Percentiles rank a stretch among this genome's conserved stretches.
Evolutionary conservation across 2,113 vertebrate species (phyloP).

Genomic region (Scophthalmus maximus): DNA sequence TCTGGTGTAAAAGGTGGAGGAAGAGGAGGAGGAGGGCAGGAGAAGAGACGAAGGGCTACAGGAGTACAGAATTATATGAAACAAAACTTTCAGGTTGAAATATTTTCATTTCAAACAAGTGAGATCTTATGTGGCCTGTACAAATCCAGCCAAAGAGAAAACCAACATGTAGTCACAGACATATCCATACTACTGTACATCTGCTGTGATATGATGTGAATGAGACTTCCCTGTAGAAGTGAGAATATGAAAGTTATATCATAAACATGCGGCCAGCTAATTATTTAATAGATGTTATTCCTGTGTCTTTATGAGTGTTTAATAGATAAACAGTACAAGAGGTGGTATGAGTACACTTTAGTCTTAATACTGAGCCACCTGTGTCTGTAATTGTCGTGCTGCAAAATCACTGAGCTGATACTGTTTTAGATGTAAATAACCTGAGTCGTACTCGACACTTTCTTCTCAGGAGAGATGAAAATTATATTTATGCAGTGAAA

Average conservation of each 20-base stretch:
- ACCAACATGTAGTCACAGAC: constrained; percentile 6
- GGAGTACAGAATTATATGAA: neutral
- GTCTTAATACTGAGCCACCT: neutral
- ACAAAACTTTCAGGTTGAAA: neutral
- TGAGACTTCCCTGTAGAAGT: constrained; percentile 6
- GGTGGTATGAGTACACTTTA: neutral
- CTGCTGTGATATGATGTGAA: neutral
- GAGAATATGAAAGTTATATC: constrained; percentile 16
- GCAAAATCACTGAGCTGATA: neutral
- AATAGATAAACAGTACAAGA: neutral
- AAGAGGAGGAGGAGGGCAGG: neutral
- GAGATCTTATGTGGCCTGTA: neutral
- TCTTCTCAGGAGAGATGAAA: constrained; percentile 1
- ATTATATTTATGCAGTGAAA: constrained; percentile 31
- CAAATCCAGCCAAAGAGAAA: constrained; percentile 7
- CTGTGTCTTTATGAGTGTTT: constrained; percentile 5
- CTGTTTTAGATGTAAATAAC: constrained; percentile 52
- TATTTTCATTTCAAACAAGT: neutral
- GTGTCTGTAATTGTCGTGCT: constrained; percentile 9
- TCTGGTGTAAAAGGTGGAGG: constrained; percentile 77
- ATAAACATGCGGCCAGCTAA: constrained; percentile 23
- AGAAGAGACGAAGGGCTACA: neutral
- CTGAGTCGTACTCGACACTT: constrained; percentile 1
- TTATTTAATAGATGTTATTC: neutral
- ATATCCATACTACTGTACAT: neutral